A percentile compares a stretch with the other conserved stretches of the same genome.
Evolutionary conservation across 2,797 vertebrate species (phyloP).

Genomic region (Rachycentron canadum): DNA sequence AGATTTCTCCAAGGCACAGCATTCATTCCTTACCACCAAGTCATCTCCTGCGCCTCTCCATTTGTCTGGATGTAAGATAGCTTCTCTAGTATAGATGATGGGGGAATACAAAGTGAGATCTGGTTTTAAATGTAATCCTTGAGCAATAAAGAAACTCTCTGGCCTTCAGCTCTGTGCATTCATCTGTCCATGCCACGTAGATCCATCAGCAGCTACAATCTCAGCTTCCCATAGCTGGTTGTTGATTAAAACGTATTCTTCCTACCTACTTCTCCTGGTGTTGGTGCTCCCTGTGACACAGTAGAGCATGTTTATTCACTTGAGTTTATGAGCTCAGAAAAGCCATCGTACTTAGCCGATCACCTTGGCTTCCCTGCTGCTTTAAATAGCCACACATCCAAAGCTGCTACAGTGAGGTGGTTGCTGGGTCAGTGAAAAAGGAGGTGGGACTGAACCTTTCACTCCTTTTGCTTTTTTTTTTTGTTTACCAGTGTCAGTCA

Average conservation of each 20-base stretch:
- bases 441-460: neutral
- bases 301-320: slow-evolving; percentile 73
- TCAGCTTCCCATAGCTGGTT: slow-evolving; percentile 63
- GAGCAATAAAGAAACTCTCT: slow-evolving; percentile 81
- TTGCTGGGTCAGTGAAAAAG: slow-evolving; percentile 15
- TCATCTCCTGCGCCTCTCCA: slow-evolving; percentile 72
- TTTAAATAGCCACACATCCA: slow-evolving; percentile 45
- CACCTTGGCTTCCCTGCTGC: slow-evolving; percentile 28
- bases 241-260: slow-evolving; percentile 80
- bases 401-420: slow-evolving; percentile 16
- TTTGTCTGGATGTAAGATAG: slow-evolving; percentile 77
- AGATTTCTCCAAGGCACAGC: slow-evolving; percentile 55
- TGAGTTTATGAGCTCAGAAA: slow-evolving; percentile 76
- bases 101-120: slow-evolving; percentile 82
- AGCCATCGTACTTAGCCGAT: slow-evolving; percentile 63
- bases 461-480: neutral
- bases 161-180: slow-evolving; percentile 80
- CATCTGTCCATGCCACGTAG: slow-evolving; percentile 73
- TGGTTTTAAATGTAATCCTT: slow-evolving; percentile 85
- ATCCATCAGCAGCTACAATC: slow-evolving; percentile 82
- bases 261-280: slow-evolving; percentile 50
- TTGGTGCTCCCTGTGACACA: slow-evolving; percentile 62
- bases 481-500: neutral
- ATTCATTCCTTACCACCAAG: slow-evolving; percentile 75
- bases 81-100: slow-evolving; percentile 77